phyloP scores from a whole-genome alignment of 2,113 vertebrate genomes.

The Cyanoramphus novaezelandiae region DNA sequence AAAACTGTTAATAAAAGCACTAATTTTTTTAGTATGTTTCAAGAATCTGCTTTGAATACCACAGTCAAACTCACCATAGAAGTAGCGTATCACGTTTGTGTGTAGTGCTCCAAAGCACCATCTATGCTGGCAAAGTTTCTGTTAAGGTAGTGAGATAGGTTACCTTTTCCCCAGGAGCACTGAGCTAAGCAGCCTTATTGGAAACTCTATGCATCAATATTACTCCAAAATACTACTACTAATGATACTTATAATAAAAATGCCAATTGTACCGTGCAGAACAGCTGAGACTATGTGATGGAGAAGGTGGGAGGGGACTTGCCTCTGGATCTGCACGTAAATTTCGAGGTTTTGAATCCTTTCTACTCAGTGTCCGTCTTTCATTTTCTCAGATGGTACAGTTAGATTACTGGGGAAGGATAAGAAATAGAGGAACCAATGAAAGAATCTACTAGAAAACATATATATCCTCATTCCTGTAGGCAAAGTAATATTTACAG shows the following conservation, averaged over 20 bases:
- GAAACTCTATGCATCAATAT: background rate
- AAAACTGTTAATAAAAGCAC: conserved; percentile 75
- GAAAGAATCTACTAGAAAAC: background rate
- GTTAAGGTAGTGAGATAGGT: background rate
- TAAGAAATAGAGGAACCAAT: background rate
- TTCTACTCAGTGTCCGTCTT: conserved; percentile 3
- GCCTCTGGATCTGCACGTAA: background rate
- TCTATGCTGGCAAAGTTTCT: background rate
- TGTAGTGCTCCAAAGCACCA: conserved; percentile 9
- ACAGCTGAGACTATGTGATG: background rate
- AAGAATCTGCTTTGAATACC: conserved; percentile 58
- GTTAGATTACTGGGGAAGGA: background rate
- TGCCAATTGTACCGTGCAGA: background rate
- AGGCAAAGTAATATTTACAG: conserved; percentile 6
- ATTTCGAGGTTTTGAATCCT: conserved; percentile 6
- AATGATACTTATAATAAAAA: background rate
- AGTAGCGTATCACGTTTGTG: background rate
- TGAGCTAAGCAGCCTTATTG: conserved; percentile 14
- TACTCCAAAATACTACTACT: background rate
- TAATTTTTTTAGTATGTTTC: conserved; percentile 73
- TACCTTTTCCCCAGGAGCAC: background rate
- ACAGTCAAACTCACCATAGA: conserved; percentile 2
- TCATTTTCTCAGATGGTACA: background rate
- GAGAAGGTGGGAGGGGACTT: background rate
- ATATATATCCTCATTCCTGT: background rate